Base-by-base conservation (phyloP, 2,888 invertebrate species). In the Griposia aprilina region DNA sequence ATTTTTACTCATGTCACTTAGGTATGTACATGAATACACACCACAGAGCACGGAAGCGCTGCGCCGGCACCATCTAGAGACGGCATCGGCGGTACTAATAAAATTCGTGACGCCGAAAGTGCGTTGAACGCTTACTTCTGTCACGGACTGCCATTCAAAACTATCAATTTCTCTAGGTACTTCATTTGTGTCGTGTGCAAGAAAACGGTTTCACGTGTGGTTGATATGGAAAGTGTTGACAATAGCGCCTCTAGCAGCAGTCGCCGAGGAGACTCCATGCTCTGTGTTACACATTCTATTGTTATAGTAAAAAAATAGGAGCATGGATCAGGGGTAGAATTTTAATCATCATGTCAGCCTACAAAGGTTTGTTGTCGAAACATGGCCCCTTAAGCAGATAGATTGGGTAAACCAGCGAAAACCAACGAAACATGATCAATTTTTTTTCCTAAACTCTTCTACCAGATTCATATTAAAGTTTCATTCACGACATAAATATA, bases 401-500 rank as follows among this genome's bases (percentile, higher is more conserved):
- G 17, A 45, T 23, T 57, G 52, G 52, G 20, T 71, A 30, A 68
- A 74, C 26, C 65, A 59, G 55, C 59, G 26, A 36, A 52, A 62
- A 73, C 57, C 23, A 63, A 73, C 50, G 63, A 75, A 78, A 80
- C 66, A 78, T 50, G 80, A 23, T 76, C 41, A 10, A 59, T 50
- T 67, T 63, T 63, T 63, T 68, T 68, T 62, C 8, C 65, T 59
- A 63, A 73, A 73, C 63, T 50, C 3, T 66, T 76, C 70, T 78
- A 76, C 26, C 79, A 85, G 80, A 83, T 87, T 85, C 77, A 52
- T 76, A 60, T 60, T 65, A 82, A 66, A 83, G 65, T 81, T 75
- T 70, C 80, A 76, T 83, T 87, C 76, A 73, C 72, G 52, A 68
- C 74, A 71, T 71, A 60, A 69, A 78, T 63, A 57, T 50, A 62